These are phyloP conservation scores for Helicorthomorpha holstii DNA, from an alignment of 1,140 invertebrate species.

Conservation along the genomic window DNA sequence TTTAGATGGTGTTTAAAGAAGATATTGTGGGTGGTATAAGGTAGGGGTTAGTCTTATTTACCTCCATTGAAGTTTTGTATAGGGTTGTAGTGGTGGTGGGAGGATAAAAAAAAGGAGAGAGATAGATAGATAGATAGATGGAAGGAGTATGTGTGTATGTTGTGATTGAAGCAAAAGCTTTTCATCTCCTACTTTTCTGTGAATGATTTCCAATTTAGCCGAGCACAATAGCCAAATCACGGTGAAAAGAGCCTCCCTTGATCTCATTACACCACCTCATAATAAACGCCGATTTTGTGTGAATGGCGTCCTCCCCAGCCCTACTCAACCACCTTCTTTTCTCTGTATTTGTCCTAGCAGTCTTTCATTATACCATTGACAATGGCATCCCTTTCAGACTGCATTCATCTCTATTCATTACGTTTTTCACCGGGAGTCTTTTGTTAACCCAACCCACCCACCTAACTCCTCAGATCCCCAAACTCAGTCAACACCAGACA, in stretches of 20 bases:
- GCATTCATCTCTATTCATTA: conserved; percentile 12
- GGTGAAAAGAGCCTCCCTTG: conserved; percentile 19
- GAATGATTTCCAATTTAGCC: conserved; percentile 26
- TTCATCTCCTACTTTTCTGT: background rate
- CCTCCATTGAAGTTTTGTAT: no score
- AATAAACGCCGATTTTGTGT: conserved; percentile 21
- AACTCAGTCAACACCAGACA: conserved; percentile 30
- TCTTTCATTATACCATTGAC: conserved; percentile 22
- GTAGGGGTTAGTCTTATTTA: no score
- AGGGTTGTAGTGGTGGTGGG: no score
- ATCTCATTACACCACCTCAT: conserved; percentile 21
- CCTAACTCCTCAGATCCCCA: conserved; percentile 38
- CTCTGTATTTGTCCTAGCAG: conserved; percentile 21
- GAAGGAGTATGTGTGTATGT: no score
- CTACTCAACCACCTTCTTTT: no score
- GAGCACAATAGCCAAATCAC: conserved; percentile 20
- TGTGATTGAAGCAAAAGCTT: no score
- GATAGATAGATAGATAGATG: no score
- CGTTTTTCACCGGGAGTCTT: background rate
- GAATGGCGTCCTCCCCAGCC: no score
- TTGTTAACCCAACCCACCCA: conserved; percentile 23
- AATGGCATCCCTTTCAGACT: conserved; percentile 15
- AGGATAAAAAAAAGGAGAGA: no score
- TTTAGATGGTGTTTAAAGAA: no score
- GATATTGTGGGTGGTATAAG: no score